A percentile compares a stretch with the other conserved stretches of the same genome.
These are phyloP conservation scores for Thelaira solivaga DNA, from an alignment of 2,888 invertebrate genomes.

Conservation along the genomic window DNA sequence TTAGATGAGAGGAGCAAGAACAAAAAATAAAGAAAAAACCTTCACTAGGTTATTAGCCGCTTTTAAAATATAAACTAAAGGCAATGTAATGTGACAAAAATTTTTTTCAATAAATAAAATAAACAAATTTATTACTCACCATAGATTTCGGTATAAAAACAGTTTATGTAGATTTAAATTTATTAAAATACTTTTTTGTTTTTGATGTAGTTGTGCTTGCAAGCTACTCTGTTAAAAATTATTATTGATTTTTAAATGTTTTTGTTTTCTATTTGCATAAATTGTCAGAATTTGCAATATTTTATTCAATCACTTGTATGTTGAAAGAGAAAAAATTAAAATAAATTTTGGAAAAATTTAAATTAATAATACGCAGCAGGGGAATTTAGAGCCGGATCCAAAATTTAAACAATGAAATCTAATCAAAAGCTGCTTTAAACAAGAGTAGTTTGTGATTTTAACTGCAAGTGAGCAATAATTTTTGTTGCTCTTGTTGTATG, in stretches of 20 bases:
- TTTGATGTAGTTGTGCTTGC: not conserved
- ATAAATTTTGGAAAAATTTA: too few relatives aligned
- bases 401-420: too few relatives aligned
- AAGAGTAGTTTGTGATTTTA: too few relatives aligned
- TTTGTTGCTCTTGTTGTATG: too few relatives aligned
- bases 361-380: too few relatives aligned
- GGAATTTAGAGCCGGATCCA: too few relatives aligned
- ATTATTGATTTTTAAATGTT: not conserved
- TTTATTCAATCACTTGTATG: not conserved
- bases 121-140: slow-evolving; percentile 35
- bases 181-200: not conserved
- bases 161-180: slow-evolving; percentile 1
- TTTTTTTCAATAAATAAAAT: slow-evolving; percentile 33
- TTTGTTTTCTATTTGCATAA: not conserved
- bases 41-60: slow-evolving; percentile 54
- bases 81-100: slow-evolving; percentile 52
- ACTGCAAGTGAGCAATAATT: too few relatives aligned
- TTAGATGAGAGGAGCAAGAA: too few relatives aligned
- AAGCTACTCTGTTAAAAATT: slow-evolving; percentile 2
- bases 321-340: too few relatives aligned
- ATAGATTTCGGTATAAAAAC: not conserved
- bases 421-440: too few relatives aligned
- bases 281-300: slow-evolving; percentile 10
- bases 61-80: slow-evolving; percentile 13
- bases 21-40: slow-evolving; percentile 43